These are phyloP conservation scores for Megaceryle torquata DNA, from an alignment of 2,113 vertebrate species.

Conservation along the genomic window DNA sequence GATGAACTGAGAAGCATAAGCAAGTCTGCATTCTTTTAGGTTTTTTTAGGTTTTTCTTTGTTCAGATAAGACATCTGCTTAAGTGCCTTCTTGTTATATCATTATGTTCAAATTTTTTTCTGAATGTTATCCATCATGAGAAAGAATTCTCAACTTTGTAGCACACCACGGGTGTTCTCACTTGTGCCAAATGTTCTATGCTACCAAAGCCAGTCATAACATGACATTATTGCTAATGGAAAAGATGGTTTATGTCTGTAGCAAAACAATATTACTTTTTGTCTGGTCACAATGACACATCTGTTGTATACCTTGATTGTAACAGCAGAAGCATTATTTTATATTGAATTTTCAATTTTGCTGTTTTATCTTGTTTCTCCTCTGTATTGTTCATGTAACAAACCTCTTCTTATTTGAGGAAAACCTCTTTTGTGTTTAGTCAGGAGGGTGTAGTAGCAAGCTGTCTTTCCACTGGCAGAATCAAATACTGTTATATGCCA, in stretches of 20 bases:
- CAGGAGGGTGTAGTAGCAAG: neutral
- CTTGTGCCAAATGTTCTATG: neutral
- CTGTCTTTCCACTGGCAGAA: neutral
- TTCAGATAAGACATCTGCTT: neutral
- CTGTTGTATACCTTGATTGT: neutral
- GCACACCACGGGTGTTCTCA: neutral
- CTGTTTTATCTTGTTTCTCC: neutral
- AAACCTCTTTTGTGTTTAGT: neutral
- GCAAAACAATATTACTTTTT: constrained; percentile 20
- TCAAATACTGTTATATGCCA: neutral
- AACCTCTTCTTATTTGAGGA: neutral
- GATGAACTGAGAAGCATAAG: neutral
- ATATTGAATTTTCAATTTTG: neutral
- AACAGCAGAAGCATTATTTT: neutral
- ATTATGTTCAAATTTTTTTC: neutral
- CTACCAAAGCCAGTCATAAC: neutral
- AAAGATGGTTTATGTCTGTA: neutral
- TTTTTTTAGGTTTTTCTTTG: neutral
- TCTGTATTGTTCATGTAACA: neutral
- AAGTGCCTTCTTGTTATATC: neutral
- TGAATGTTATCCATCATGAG: neutral
- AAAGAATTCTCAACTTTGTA: neutral
- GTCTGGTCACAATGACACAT: neutral
- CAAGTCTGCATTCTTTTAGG: neutral
- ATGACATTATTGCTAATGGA: constrained; percentile 22